phyloP scores from a whole-genome alignment of 2,888 invertebrate genomes.

The Dioctria linearis region DNA sequence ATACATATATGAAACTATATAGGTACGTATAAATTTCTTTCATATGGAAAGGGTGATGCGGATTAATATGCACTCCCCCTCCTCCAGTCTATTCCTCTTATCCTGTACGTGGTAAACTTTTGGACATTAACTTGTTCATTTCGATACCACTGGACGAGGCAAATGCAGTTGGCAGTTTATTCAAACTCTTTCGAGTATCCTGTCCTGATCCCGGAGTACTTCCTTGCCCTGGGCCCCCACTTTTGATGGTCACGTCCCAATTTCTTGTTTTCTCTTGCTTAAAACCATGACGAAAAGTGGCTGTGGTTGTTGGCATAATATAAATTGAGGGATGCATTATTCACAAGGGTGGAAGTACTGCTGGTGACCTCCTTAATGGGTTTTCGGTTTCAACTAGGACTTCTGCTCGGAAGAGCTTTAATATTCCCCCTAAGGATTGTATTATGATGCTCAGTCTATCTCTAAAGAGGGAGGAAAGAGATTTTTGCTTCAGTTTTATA shows the following conservation, averaged over 20 bases:
- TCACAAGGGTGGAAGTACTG: slow-evolving; percentile 37
- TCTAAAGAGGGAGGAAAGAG: background rate
- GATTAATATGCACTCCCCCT: background rate
- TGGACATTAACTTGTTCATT: slow-evolving; percentile 47
- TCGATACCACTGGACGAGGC: slow-evolving; percentile 42
- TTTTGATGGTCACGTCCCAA: background rate
- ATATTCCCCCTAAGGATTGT: slow-evolving; percentile 39
- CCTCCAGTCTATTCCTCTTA: background rate
- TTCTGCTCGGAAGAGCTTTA: slow-evolving; percentile 25
- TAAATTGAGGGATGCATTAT: slow-evolving; percentile 42
- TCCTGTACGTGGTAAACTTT: slow-evolving; percentile 22
- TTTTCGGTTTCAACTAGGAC: slow-evolving; percentile 41
- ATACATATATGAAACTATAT: background rate
- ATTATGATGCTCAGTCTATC: background rate
- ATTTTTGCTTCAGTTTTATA: slow-evolving; percentile 17
- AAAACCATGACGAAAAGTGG: slow-evolving; percentile 17
- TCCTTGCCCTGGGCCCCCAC: background rate
- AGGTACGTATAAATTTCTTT: background rate
- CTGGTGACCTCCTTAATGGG: slow-evolving; percentile 37
- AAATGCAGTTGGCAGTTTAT: slow-evolving; percentile 37
- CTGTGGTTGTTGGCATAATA: slow-evolving; percentile 34
- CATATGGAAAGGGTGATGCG: background rate
- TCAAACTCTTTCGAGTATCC: slow-evolving; percentile 36
- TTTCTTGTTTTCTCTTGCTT: background rate
- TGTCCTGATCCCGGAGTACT: background rate